These are phyloP conservation scores for Eudasyphora cyanicolor DNA, from an alignment of 2,888 invertebrate species.

Conservation along the genomic window DNA sequence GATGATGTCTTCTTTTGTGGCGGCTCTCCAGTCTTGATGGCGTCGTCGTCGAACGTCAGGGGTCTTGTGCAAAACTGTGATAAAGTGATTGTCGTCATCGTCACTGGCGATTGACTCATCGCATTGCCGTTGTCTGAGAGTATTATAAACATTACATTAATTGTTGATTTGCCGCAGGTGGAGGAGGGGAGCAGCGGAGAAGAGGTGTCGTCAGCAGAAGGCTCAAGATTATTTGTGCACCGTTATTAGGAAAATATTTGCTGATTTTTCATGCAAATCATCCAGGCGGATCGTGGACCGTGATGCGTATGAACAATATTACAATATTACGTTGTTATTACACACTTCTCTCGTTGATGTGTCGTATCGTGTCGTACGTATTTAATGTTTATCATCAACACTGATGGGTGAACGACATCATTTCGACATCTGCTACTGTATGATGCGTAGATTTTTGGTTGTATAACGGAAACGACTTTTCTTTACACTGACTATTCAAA, in stretches of 20 bases:
- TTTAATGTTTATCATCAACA: neutral
- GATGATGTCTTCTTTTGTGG: constrained; percentile 23
- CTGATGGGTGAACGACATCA: neutral
- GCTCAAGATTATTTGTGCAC: too few relatives aligned
- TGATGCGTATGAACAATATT: constrained; percentile 29
- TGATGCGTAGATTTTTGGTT: too few relatives aligned
- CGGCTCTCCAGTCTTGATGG: too few relatives aligned
- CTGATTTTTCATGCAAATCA: constrained; percentile 3
- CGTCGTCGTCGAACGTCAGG: neutral
- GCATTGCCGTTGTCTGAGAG: neutral
- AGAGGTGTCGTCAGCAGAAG: neutral
- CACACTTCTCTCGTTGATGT: too few relatives aligned
- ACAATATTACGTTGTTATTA: neutral
- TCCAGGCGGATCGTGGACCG: neutral
- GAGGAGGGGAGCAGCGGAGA: too few relatives aligned
- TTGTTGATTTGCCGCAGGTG: neutral
- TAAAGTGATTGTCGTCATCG: constrained; percentile 17
- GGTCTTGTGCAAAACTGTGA: constrained; percentile 23
- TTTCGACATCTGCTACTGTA: too few relatives aligned
- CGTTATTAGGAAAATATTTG: constrained; percentile 24
- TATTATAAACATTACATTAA: neutral
- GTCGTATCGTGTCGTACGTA: too few relatives aligned
- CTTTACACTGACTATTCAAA: too few relatives aligned
- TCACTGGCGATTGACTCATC: constrained; percentile 15
- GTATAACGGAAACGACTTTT: too few relatives aligned